Conservation (phyloP, 2,797 vertebrate species). For the Eremophila alpestris region DNA sequence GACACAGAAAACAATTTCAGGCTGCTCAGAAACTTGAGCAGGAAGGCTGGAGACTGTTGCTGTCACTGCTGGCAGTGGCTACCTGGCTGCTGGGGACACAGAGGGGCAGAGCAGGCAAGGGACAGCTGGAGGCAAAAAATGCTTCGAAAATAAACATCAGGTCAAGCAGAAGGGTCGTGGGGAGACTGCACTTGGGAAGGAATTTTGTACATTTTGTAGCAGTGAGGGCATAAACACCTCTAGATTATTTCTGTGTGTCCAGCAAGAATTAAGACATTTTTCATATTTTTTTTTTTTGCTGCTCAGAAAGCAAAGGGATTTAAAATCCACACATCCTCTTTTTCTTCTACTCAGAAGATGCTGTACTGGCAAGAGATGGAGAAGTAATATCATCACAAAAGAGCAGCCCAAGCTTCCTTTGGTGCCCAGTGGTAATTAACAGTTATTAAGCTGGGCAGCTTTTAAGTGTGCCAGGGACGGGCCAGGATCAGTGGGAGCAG, state of each 20-base stretch:
- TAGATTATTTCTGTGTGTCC: not conserved
- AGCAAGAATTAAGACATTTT: not conserved
- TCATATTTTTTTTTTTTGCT: not conserved
- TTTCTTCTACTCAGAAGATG: not conserved
- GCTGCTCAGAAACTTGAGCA: not conserved
- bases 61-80: not conserved
- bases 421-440: slow-evolving; percentile 25
- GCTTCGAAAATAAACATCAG: not conserved
- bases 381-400: not conserved
- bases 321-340: not conserved
- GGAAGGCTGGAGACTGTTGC: not conserved
- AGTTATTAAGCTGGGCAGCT: slow-evolving; percentile 34
- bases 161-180: not conserved
- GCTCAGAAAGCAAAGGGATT: not conserved
- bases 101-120: not conserved
- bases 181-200: not conserved
- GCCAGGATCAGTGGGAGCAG: not conserved
- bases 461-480: not conserved
- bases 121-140: not conserved
- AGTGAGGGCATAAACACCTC: not conserved
- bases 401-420: slow-evolving; percentile 17
- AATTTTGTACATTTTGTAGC: too few relatives aligned
- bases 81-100: not conserved
- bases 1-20: not conserved
- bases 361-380: not conserved